Evolutionary conservation across 1,140 invertebrate species (phyloP).

Genomic region (Branchinecta lynchi): DNA sequence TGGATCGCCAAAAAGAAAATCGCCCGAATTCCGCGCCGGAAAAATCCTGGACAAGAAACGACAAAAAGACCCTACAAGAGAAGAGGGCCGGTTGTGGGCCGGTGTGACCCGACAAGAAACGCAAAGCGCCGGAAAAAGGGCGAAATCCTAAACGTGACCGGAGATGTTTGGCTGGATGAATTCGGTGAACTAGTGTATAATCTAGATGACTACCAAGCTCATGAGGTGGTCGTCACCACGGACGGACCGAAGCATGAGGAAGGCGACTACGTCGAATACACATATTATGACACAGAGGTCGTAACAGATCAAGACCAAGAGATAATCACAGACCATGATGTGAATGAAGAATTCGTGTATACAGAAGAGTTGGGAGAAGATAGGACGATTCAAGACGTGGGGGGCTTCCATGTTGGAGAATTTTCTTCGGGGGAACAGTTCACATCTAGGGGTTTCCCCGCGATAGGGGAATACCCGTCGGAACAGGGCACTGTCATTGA

Average conservation of each 20-base stretch:
- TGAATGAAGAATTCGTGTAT: neutral
- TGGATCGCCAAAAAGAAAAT: conserved; percentile 7
- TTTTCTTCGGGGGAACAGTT: too few relatives aligned
- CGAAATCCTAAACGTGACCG: neutral
- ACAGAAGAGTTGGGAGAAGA: neutral
- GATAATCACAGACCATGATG: neutral
- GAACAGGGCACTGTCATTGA: neutral
- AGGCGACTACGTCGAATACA: neutral
- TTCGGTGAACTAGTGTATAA: neutral
- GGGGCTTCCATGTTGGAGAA: neutral
- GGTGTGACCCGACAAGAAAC: too few relatives aligned
- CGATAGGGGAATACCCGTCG: neutral
- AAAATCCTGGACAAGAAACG: too few relatives aligned
- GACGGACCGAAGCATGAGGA: neutral
- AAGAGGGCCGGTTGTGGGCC: too few relatives aligned
- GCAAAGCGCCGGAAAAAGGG: neutral
- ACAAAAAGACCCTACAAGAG: too few relatives aligned
- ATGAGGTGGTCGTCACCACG: neutral
- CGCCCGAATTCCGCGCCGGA: neutral
- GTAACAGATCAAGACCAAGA: neutral
- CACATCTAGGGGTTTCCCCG: too few relatives aligned
- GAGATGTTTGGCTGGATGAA: conserved; percentile 4
- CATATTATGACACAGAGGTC: neutral
- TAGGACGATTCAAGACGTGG: neutral
- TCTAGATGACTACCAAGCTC: neutral